Evolutionary conservation across 2,888 invertebrate genomes (phyloP).

Genomic region (Lordiphosa fenestrarum): DNA sequence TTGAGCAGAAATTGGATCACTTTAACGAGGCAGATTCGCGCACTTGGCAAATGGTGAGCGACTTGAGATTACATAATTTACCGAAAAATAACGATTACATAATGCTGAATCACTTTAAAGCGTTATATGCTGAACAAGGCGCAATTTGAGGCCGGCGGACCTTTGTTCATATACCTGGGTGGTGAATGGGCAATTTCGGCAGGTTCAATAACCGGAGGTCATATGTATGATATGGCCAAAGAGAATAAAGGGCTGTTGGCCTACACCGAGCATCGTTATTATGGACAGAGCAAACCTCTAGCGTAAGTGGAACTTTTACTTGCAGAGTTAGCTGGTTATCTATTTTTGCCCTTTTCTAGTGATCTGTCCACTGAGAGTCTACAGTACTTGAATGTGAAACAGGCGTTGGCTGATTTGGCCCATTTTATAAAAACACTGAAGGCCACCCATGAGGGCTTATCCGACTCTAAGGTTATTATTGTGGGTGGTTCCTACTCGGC

Average conservation of each 20-base stretch:
- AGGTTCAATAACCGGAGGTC: constrained; percentile 83
- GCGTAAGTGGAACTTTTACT: constrained; percentile 81
- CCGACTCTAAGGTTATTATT: constrained; percentile 81
- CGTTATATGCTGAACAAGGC: constrained; percentile 82
- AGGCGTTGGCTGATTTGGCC: constrained; percentile 85
- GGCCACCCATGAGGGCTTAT: constrained; percentile 70
- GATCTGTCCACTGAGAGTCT: constrained; percentile 83
- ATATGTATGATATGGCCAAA: constrained; percentile 84
- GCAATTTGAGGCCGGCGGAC: constrained; percentile 81
- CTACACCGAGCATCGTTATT: constrained; percentile 91
- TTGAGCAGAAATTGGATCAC: constrained; percentile 83
- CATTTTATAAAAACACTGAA: constrained; percentile 83
- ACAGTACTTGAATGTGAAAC: constrained; percentile 84
- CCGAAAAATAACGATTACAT: constrained; percentile 2
- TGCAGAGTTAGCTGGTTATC: neutral
- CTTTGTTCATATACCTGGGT: constrained; percentile 86
- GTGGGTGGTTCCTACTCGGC: constrained; percentile 86
- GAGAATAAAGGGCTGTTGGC: constrained; percentile 84
- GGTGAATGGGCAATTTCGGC: constrained; percentile 85
- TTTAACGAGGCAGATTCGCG: constrained; percentile 82
- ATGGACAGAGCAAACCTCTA: constrained; percentile 87
- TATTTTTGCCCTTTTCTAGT: constrained; percentile 69
- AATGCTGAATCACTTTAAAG: constrained; percentile 32
- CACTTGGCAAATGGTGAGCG: constrained; percentile 82
- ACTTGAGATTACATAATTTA: neutral